Conservation (phyloP, 2,888 invertebrate genomes). For the Chesias legatella region DNA sequence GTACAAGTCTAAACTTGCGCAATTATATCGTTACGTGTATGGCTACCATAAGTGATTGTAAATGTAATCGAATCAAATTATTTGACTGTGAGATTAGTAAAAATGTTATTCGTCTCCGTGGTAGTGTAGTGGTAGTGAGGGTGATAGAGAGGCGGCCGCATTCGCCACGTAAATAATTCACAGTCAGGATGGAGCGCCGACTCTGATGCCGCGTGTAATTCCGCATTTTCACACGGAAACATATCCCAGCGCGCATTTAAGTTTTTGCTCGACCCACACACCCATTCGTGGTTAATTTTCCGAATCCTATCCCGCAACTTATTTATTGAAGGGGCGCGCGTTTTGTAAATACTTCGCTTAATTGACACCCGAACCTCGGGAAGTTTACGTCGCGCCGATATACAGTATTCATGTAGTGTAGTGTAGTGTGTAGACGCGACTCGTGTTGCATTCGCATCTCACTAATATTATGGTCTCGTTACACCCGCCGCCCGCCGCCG, state of each 20-base stretch:
- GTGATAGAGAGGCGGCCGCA: conserved; percentile 39
- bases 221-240: conserved; percentile 64
- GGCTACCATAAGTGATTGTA: too few species aligned
- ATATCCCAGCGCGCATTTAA: conserved; percentile 61
- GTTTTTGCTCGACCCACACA: conserved; percentile 57
- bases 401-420: conserved; percentile 57
- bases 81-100: conserved; percentile 47
- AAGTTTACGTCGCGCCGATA: conserved; percentile 45
- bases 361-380: conserved; percentile 55
- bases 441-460: conserved; percentile 43
- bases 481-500: conserved; percentile 33
- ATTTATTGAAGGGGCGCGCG: conserved; percentile 55
- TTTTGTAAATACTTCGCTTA: conserved; percentile 62
- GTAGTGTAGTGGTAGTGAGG: conserved; percentile 36
- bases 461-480: conserved; percentile 46
- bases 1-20: too few species aligned
- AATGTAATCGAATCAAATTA: conserved; percentile 44
- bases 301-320: conserved; percentile 64
- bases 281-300: conserved; percentile 67
- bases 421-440: conserved; percentile 44
- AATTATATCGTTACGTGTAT: too few species aligned
- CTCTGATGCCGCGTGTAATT: conserved; percentile 63
- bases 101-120: conserved; percentile 49
- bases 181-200: conserved; percentile 51
- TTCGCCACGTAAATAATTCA: conserved; percentile 65